phyloP scores from a whole-genome alignment of 35 echinoderm and acorn worm genomes.

The Diadema setosum region DNA sequence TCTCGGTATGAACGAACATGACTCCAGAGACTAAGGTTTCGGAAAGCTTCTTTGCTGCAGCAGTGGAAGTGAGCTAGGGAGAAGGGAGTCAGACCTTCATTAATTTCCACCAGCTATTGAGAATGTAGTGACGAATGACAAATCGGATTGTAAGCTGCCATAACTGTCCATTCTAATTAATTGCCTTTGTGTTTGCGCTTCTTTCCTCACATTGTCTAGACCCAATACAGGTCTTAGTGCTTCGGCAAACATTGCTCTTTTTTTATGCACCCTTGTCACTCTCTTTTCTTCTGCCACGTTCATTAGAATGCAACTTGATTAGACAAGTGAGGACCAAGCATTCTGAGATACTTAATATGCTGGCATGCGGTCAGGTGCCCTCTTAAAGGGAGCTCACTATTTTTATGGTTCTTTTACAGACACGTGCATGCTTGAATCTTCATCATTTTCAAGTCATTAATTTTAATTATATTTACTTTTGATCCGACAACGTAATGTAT shows the following conservation, averaged over 20 bases:
- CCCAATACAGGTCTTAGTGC: neutral
- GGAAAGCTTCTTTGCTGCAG: neutral
- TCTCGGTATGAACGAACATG: neutral
- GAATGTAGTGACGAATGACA: neutral
- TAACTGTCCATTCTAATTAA: conserved; percentile 22
- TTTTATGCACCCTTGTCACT: neutral
- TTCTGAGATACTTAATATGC: no score
- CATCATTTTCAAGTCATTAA: no score
- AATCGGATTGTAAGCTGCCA: neutral
- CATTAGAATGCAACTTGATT: neutral
- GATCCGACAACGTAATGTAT: no score
- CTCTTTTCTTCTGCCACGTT: no score
- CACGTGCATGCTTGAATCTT: no score
- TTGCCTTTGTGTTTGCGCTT: conserved; percentile 21
- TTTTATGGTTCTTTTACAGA: no score
- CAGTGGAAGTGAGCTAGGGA: neutral
- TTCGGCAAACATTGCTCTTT: neutral
- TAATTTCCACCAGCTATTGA: neutral
- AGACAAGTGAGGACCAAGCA: neutral
- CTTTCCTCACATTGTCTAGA: neutral
- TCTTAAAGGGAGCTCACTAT: no score
- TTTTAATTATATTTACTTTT: no score
- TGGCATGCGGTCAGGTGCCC: no score
- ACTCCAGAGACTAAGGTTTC: neutral
- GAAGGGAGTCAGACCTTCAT: neutral